These are phyloP conservation scores for Anoura caudifer DNA, from an alignment of 2,113 vertebrate genomes.

Conservation along the genomic window DNA sequence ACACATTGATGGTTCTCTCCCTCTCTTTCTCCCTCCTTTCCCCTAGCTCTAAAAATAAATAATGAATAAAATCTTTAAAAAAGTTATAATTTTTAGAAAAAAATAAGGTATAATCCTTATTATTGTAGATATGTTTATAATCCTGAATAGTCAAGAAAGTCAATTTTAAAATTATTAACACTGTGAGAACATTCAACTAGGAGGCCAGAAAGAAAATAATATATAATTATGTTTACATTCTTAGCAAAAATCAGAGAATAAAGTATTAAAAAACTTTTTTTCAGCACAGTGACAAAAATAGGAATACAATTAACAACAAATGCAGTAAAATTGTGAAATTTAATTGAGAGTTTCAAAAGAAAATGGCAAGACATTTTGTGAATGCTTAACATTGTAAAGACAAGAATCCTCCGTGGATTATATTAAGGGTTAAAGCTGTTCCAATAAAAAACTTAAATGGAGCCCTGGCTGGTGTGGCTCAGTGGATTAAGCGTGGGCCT, in stretches of 20 bases:
- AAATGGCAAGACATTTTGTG: not conserved
- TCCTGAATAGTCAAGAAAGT: not conserved
- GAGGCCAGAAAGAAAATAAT: not conserved
- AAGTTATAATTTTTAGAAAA: not conserved
- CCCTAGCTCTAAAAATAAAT: not conserved
- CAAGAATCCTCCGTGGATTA: not conserved
- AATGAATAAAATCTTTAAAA: no score
- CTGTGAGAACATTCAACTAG: not conserved
- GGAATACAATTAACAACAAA: not conserved
- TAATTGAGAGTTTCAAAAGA: not conserved
- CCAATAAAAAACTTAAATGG: not conserved
- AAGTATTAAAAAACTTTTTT: not conserved
- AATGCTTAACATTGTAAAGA: not conserved
- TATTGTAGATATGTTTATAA: not conserved
- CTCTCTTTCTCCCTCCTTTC: not conserved
- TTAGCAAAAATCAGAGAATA: not conserved
- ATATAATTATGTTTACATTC: not conserved
- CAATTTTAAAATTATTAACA: conserved; percentile 1
- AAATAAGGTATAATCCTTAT: not conserved
- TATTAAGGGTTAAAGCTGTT: not conserved
- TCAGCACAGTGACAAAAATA: not conserved
- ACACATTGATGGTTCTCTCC: not conserved
- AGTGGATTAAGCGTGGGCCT: no score
- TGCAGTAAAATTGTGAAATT: not conserved
- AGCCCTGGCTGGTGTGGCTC: not conserved